Evolutionary conservation across 2,888 invertebrate genomes (phyloP).

Genomic region (Magallana nippona): DNA sequence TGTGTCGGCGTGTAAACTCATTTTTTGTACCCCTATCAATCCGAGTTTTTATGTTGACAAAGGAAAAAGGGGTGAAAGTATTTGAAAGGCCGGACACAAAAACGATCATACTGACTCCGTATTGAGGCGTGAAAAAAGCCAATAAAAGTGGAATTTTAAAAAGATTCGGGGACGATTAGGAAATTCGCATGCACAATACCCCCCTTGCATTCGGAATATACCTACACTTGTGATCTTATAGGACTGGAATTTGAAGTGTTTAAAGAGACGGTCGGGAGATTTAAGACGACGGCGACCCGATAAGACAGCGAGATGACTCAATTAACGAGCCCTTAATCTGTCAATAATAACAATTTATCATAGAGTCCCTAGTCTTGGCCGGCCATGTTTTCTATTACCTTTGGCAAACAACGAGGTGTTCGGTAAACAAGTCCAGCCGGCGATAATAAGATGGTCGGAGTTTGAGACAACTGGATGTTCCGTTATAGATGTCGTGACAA

Average conservation of each 20-base stretch:
- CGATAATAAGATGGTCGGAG: neutral
- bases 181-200: constrained; percentile 22
- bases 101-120: neutral
- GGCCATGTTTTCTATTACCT: constrained; percentile 1
- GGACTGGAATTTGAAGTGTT: constrained; percentile 1
- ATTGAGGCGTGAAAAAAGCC: constrained; percentile 6
- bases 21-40: neutral
- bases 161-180: neutral
- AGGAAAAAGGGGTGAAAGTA: neutral
- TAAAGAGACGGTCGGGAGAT: neutral
- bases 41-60: neutral
- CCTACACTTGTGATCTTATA: neutral
- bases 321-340: constrained; percentile 18
- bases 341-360: constrained; percentile 28
- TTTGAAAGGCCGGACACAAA: constrained; percentile 15
- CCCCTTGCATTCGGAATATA: neutral
- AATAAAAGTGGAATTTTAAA: constrained; percentile 22
- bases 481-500: too few species aligned
- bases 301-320: constrained; percentile 6
- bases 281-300: constrained; percentile 25
- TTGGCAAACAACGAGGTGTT: constrained; percentile 10
- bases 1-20: too few species aligned
- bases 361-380: neutral
- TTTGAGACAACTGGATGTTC: too few species aligned
- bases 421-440: neutral